These are phyloP conservation scores for Limnephilus lunatus DNA, from an alignment of 2,888 invertebrate genomes.

Conservation along the genomic window DNA sequence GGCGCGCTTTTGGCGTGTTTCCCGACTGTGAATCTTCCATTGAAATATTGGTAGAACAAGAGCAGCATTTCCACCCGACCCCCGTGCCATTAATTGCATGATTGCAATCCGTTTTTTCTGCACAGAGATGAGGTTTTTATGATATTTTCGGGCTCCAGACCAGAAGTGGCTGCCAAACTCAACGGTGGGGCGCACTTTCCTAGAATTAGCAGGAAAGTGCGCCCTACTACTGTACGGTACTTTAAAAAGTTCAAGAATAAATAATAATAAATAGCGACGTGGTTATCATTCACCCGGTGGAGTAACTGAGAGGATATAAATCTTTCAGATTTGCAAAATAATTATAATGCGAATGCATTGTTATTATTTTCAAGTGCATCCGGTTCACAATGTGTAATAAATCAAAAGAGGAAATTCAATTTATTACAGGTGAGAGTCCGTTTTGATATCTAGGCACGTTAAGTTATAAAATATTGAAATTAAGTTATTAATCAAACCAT, in stretches of 20 bases:
- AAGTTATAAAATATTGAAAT: background rate
- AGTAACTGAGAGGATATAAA: constrained; percentile 3
- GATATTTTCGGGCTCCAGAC: no score
- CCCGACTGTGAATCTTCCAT: no score
- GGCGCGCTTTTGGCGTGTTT: no score
- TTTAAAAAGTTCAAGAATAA: background rate
- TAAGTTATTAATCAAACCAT: background rate
- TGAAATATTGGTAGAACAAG: no score
- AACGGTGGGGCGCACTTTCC: no score
- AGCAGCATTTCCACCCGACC: no score
- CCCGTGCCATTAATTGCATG: no score
- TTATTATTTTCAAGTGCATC: constrained; percentile 33
- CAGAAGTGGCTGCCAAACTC: no score
- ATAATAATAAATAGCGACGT: background rate
- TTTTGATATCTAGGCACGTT: background rate
- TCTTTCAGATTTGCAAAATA: constrained; percentile 29
- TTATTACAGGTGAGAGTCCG: background rate
- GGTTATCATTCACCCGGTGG: background rate
- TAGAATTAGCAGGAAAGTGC: no score
- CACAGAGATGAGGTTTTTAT: no score
- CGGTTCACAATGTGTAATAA: constrained; percentile 35
- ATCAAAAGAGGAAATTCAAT: constrained; percentile 18
- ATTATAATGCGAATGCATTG: constrained; percentile 20
- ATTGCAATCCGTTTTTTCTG: no score
- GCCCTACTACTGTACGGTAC: background rate